Base-by-base conservation (phyloP, 2,888 invertebrate genomes). In the Dioctria rufipes region DNA sequence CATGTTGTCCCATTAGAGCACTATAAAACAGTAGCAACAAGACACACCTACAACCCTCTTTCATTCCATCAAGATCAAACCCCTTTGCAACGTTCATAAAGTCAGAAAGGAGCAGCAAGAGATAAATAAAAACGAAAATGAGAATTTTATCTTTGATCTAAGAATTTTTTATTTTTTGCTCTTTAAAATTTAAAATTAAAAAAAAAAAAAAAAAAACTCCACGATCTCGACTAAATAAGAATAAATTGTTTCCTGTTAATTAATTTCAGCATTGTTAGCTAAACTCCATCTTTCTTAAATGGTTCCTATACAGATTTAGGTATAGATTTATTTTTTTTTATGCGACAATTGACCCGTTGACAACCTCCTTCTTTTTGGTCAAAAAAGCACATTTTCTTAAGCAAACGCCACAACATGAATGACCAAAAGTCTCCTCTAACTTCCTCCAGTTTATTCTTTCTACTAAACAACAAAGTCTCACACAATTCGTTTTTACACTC, bases 71-170 rank as follows among this genome's bases (percentile, higher is more conserved):
- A 25, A 25, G 25, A 25, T 25, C 25, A 25, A 25, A 25, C 25
- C 25, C 25, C 25, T 25, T 25, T 73, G 43, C 58, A 73, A 5
- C 58, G 42, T 58, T 9, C n/a, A 13, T 11, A 54, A 54, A 54
- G 42, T n/a, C 13, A 25, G 13, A 25, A 61, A 25, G 39, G 5
- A 61, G 9, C 3, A 61, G 61, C 61, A 39, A n/a, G 25, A n/a
- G 60, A 73, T 73, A 11, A 73, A 73, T 58, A 73, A 42, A 39
- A 60, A 13, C 42, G 11, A 49, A 73, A 73, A 73, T 73, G 73
- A 73, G 60, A 73, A 73, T 60, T 73, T 73, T 73, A 73, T 73
- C 73, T 73, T n/a, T 40, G 43, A 73, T 73, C 51, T 42, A 25
- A 73, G 73, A 73, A 9, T 39, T 6, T 49, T 2, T 73, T 39